Evolutionary conservation across 2,113 vertebrate species (phyloP), one percentile per base, ranked within the genome.

Genomic region (Aldabrachelys gigantea): DNA sequence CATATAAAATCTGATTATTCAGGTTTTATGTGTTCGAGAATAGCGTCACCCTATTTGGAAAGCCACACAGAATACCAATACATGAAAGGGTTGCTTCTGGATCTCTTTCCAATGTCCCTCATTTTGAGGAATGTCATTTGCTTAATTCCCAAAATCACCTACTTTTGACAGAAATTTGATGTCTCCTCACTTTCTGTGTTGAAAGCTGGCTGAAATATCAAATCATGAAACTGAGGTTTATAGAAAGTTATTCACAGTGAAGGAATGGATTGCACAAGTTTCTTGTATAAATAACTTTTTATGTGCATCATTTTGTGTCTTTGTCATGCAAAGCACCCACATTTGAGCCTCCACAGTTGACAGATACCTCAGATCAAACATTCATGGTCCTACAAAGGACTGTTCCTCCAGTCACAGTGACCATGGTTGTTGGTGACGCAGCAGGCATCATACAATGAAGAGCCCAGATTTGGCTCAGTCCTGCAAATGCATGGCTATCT

Each of bases 61-160:
- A 93, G 1, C 14, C 82, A 49, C 22, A 57, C 81, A 38, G 56
- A 90, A 72, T 84, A 41, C 2, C 17, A 56, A 16, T 0, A 1
- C 6, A 44, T 0, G 41, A 22, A 3, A 19, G 0, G 1, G 10
- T 27, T 14, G 2, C 8, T 53, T 21, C 44, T 10, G 27, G 22
- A 31, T 81, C 44, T 6, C 10, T 62, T 91, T 85, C 31, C 75
- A 92, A 2, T 47, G 53, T 86, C 41, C 24, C 5, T 59, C 17
- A 69, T 65, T 65, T 65, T 38, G 35, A 82, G 8, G 31, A 89
- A 49, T 4, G 47, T 47, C 41, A 5, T 2, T 56, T 2, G 25
- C 3, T 78, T 47, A 47, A 57, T 52, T 88, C n/a, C 53, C 3
- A 1, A 12, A 3, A 4, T 56, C 49, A 19, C 4, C 75, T 88